Conservation (phyloP, 2,888 invertebrate species). For the Polydrusus tereticollis region DNA sequence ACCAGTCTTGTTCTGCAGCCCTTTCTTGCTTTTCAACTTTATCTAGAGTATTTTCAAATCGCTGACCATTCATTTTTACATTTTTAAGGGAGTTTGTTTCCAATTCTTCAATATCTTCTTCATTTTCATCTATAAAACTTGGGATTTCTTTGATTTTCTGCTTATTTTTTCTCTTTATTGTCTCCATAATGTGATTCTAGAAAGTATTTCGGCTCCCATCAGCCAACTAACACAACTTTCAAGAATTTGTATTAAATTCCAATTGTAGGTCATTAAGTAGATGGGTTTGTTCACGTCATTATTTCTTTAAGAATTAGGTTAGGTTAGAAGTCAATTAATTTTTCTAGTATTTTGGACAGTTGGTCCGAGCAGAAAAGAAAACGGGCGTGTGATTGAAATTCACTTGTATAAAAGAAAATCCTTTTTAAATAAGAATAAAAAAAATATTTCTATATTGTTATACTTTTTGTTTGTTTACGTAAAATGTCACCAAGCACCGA, state of each 20-base stretch:
- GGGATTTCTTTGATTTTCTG: not conserved
- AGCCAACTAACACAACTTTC: conserved; percentile 7
- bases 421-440: no score
- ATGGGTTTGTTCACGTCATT: conserved; percentile 24
- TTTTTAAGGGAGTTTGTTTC: not conserved
- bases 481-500: no score
- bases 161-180: conserved; percentile 20
- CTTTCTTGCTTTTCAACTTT: not conserved
- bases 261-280: conserved; percentile 6
- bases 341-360: no score
- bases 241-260: not conserved
- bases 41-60: conserved; percentile 3
- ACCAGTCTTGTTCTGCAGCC: conserved; percentile 3
- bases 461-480: no score
- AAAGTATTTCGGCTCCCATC: not conserved
- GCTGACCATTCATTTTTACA: conserved; percentile 8
- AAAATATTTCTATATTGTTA: no score
- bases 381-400: no score
- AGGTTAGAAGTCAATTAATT: no score
- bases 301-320: conserved; percentile 9
- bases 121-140: not conserved
- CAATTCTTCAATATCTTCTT: conserved; percentile 15
- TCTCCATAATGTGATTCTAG: conserved; percentile 7
- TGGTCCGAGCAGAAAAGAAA: no score
- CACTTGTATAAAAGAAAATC: no score